A percentile compares a stretch with the other conserved stretches of the same genome.
These are phyloP conservation scores for Alexandromys fortis DNA, from an alignment of 2,113 vertebrate species.

Conservation along the genomic window DNA sequence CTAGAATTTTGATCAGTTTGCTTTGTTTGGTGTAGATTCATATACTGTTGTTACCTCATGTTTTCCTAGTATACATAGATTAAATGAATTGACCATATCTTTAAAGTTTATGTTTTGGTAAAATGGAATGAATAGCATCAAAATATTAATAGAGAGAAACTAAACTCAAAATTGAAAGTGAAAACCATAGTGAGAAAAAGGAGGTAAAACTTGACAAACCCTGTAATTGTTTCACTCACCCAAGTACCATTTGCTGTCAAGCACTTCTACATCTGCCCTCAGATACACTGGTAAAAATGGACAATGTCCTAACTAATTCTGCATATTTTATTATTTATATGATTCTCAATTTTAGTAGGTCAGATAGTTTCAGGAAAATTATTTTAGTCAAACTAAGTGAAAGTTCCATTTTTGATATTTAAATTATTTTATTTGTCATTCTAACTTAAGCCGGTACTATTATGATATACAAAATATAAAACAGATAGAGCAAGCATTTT, in stretches of 20 bases:
- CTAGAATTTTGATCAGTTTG: conserved; percentile 35
- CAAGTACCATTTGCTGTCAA: conserved; percentile 26
- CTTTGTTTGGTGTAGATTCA: conserved; percentile 27
- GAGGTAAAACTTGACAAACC: not conserved
- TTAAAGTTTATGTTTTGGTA: conserved; percentile 29
- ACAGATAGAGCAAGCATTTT: not conserved
- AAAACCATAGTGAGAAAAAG: not conserved
- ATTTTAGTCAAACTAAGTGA: conserved; percentile 17
- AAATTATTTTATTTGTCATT: not conserved
- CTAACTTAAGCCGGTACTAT: conserved; percentile 9
- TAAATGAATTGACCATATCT: not conserved
- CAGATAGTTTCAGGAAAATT: conserved; percentile 1
- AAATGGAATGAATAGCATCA: conserved; percentile 26
- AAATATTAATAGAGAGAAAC: conserved; percentile 8
- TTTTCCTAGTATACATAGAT: not conserved
- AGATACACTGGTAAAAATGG: not conserved
- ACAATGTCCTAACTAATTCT: conserved; percentile 32
- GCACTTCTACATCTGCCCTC: not conserved
- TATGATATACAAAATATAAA: conserved; percentile 39
- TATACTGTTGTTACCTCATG: not conserved
- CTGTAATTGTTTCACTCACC: not conserved
- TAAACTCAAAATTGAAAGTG: not conserved
- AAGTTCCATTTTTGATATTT: not conserved
- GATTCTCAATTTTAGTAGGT: conserved; percentile 31
- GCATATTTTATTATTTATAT: not conserved